phyloP scores from a whole-genome alignment of 92 coral and sea anemone genomes.

The Heliopora coerulea region DNA sequence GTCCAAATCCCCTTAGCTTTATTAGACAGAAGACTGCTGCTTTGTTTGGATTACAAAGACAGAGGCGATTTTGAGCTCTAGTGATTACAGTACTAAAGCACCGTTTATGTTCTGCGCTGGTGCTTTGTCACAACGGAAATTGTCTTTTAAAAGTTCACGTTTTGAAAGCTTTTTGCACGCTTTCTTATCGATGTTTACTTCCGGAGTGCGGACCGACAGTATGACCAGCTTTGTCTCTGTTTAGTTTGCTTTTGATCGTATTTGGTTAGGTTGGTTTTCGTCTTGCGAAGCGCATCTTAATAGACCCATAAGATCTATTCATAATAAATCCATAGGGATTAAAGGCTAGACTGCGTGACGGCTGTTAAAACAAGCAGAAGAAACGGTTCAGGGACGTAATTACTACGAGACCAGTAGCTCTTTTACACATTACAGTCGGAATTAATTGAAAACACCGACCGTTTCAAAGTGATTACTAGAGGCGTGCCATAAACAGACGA shows the following conservation, averaged over 20 bases:
- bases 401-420: not conserved
- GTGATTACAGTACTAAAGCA: not conserved
- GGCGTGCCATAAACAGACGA: too few species aligned
- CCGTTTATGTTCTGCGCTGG: not conserved
- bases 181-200: conserved; percentile 16
- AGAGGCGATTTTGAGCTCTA: not conserved
- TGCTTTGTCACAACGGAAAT: not conserved
- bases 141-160: conserved; percentile 10
- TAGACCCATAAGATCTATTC: not conserved
- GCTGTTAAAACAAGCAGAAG: not conserved
- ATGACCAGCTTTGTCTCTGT: conserved; percentile 18
- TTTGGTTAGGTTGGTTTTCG: conserved; percentile 26
- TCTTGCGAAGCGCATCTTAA: not conserved
- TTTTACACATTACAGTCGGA: not conserved
- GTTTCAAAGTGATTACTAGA: too few species aligned
- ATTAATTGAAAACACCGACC: not conserved
- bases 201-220: conserved; percentile 37
- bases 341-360: conserved; percentile 28
- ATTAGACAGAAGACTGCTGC: not conserved
- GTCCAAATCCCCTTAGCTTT: not conserved
- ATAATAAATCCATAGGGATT: conserved; percentile 3
- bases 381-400: not conserved
- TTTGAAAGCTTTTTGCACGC: conserved; percentile 28
- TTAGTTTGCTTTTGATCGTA: conserved; percentile 14
- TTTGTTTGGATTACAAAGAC: not conserved